Base-by-base conservation (phyloP, 2,888 invertebrate genomes). In the Philopedon plagiatum region DNA sequence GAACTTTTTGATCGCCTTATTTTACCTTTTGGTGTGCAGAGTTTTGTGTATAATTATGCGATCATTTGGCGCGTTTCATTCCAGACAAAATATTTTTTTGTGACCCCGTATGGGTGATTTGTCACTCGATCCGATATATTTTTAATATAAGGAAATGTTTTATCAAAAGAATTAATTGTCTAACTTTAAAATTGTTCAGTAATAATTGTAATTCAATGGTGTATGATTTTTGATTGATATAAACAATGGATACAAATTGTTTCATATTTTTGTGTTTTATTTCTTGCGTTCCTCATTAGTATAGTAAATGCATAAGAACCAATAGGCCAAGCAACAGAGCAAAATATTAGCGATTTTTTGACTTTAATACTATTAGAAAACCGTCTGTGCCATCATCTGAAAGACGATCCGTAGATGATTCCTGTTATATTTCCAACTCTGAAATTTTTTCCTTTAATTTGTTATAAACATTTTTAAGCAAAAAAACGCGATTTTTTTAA, bases 161-260 rank as follows among this genome's bases (percentile, higher is more conserved):
- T 77, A 79, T 77, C 76, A 76, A 79, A 76, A 39, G 67, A 71
- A 29, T 63, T 78, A 78, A 79, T 81, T 80, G 81, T 82, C 81
- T 65, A 81, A 81, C 79, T 80, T 81, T 81, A 82, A 77, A 81
- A 78, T 71, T 71, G 74, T 74, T 74, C 71, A 58, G 63, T 74
- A 80, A 54, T 54, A 54, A 78, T 83, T 85, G 84, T 85, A 85
- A 84, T 68, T 74, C 81, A 82, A 81, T 84, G 82, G 82, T 84
- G 84, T 84, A 84, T 83, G 83, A 83, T 83, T 84, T 81, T 82
- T 82, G 84, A 83, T 84, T 84, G 84, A 84, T 81, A 83, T 83
- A 83, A 85, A 84, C 81, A 81, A 83, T 85, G 84, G 83, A 85
- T 85, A 84, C 83, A 85, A 83, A 83, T 85, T 84, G 83, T 85